Percentiles rank a stretch among this genome's conserved stretches.
phyloP scores from a whole-genome alignment of 1,140 invertebrate species.

The Drosophila punjabiensis region DNA sequence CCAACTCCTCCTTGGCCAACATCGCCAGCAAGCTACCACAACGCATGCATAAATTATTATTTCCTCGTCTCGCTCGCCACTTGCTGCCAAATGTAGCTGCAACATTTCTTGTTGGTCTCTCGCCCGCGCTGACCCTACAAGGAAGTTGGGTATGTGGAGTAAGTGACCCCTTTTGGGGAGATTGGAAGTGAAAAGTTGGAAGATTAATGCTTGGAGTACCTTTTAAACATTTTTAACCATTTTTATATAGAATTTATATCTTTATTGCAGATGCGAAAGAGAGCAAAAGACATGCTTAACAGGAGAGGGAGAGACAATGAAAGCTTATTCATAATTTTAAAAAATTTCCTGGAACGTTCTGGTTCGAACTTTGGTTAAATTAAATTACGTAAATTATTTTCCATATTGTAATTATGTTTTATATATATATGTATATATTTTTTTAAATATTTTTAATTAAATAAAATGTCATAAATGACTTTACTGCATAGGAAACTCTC shows the following conservation, averaged over 20 bases:
- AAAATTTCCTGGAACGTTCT: rapidly evolving
- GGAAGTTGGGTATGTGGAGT: conserved; percentile 22
- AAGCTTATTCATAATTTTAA: not conserved
- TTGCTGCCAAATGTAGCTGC: conserved; percentile 75
- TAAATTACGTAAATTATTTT: not conserved
- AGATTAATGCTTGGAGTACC: not conserved
- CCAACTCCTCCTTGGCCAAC: too few species aligned
- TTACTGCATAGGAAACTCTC: too few species aligned
- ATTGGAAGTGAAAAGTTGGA: not conserved
- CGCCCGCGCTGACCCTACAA: not conserved
- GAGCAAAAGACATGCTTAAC: not conserved
- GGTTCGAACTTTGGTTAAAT: not conserved
- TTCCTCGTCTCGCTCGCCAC: conserved; percentile 68
- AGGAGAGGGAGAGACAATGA: not conserved
- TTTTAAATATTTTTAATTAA: too few species aligned
- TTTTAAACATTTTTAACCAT: not conserved
- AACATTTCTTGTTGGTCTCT: conserved; percentile 51
- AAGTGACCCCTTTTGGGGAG: not conserved
- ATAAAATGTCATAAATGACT: too few species aligned
- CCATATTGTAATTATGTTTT: not conserved
- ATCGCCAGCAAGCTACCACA: conserved; percentile 65
- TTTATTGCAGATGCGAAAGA: too few species aligned
- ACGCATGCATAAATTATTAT: conserved; percentile 84
- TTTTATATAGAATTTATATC: not conserved
- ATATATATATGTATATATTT: too few species aligned